Evolutionary conservation across 2,888 invertebrate genomes (phyloP), one percentile per base, ranked within the genome.

Genomic region (Enchytraeus crypticus): DNA sequence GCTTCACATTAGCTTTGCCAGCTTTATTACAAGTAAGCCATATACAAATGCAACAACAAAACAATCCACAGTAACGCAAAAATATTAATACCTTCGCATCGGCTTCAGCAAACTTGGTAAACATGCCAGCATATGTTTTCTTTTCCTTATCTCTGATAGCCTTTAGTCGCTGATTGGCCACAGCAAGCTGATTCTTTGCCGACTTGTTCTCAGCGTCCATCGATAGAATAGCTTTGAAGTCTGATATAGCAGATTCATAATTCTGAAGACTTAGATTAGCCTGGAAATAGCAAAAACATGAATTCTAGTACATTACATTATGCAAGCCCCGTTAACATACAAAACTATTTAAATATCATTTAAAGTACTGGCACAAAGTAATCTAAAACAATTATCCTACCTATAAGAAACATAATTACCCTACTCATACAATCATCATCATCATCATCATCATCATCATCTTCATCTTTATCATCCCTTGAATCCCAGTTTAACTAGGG

Each of bases 81-180:
- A n/a, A n/a, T n/a, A 33, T 14, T 18, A 14, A 51, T 60, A 73
- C 74, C 72, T 73, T 67, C 21, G 66, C 62, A 58, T 72, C 72
- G 5, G 53, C 58, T 63, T 72, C 72, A n/a, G 79, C 77, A 81
- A 92, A 88, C 80, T 91, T 92, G 71, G 90, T 87, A 80, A 97
- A 97, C 91, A 97, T 93, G 79, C 91, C 92, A 18, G 88, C 88
- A 79, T 92, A 97, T 38, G 91, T 83, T 75, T 87, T 85, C 81
- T 89, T 92, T 79, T 95, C 92, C 63, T 85, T 86, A 59, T 86
- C 84, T 66, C 86, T 83, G 71, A 88, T 86, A 68, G 88, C 85
- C 76, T 87, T 87, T 23, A 92, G 82, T 64, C 85, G 83, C 62
- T 85, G 83, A 64, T 86, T 85, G 79, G 91, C 91, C 57, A 86